Conservation (phyloP, 2,888 invertebrate genomes). For the Pedicia rivosa region DNA sequence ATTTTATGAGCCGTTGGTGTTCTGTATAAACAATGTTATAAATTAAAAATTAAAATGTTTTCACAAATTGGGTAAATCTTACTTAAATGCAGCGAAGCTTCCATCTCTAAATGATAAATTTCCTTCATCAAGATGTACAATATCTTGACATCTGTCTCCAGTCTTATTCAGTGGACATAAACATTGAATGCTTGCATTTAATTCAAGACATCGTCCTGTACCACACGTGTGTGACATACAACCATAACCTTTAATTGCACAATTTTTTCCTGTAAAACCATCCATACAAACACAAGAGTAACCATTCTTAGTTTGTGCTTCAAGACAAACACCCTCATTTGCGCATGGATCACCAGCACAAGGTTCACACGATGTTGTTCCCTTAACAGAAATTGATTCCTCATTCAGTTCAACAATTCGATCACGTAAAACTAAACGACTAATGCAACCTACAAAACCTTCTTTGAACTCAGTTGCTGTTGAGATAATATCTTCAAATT, state of each 20-base stretch:
- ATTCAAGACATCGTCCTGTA: constrained; percentile 59
- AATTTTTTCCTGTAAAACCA: constrained; percentile 62
- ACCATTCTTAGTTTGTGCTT: constrained; percentile 61
- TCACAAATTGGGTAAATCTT: too few relatives aligned
- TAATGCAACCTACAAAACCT: constrained; percentile 84
- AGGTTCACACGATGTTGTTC: constrained; percentile 65
- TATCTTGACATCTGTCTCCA: constrained; percentile 60
- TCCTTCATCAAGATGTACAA: constrained; percentile 27
- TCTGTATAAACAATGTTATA: too few relatives aligned
- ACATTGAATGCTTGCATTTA: constrained; percentile 62
- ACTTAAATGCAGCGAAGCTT: constrained; percentile 47
- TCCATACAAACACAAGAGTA: constrained; percentile 67
- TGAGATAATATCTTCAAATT: constrained; percentile 41
- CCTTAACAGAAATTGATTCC: constrained; percentile 47
- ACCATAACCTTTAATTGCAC: constrained; percentile 61
- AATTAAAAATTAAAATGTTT: too few relatives aligned
- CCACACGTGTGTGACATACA: constrained; percentile 81
- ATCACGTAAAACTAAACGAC: constrained; percentile 60
- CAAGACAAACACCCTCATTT: constrained; percentile 75
- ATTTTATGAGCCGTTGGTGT: constrained; percentile 27
- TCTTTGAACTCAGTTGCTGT: constrained; percentile 36
- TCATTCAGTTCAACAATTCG: constrained; percentile 54
- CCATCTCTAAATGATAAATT: constrained; percentile 63
- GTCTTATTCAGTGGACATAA: constrained; percentile 70
- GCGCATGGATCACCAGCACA: constrained; percentile 62